These are phyloP conservation scores for Tineola bisselliella DNA, from an alignment of 2,888 invertebrate species.

Conservation along the genomic window DNA sequence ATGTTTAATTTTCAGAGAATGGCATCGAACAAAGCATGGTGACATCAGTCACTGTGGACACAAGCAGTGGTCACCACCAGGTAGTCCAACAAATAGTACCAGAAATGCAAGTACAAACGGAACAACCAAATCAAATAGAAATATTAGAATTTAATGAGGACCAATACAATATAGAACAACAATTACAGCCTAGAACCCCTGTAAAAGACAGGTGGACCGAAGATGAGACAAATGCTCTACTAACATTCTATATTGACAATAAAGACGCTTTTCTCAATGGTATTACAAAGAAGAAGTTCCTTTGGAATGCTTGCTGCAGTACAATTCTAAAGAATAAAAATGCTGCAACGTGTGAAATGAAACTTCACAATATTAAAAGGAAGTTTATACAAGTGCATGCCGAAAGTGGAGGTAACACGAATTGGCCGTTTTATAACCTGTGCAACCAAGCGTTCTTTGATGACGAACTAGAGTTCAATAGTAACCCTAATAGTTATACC, in stretches of 20 bases:
- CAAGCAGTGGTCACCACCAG: neutral
- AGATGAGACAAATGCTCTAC: slow-evolving; percentile 38
- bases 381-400: slow-evolving; percentile 33
- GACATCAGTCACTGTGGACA: neutral
- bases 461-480: slow-evolving; percentile 20
- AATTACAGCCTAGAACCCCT: slow-evolving; percentile 15
- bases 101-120: neutral
- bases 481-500: slow-evolving; percentile 19
- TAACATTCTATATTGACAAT: slow-evolving; percentile 53
- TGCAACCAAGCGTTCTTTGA: slow-evolving; percentile 50
- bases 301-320: slow-evolving; percentile 54
- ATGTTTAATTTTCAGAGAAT: neutral
- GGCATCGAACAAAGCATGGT: slow-evolving; percentile 1
- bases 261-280: slow-evolving; percentile 43
- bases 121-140: neutral
- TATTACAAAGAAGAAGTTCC: slow-evolving; percentile 34
- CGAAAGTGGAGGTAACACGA: slow-evolving; percentile 32
- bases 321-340: slow-evolving; percentile 45
- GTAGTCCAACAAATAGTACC: neutral
- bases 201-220: slow-evolving; percentile 36
- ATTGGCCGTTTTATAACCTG: slow-evolving; percentile 39
- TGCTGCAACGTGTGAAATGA: slow-evolving; percentile 35
- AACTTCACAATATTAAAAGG: slow-evolving; percentile 32
- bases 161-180: neutral
- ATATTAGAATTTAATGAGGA: neutral